Base-by-base conservation (phyloP, 2,888 invertebrate genomes). In the Rhogogaster chlorosoma region DNA sequence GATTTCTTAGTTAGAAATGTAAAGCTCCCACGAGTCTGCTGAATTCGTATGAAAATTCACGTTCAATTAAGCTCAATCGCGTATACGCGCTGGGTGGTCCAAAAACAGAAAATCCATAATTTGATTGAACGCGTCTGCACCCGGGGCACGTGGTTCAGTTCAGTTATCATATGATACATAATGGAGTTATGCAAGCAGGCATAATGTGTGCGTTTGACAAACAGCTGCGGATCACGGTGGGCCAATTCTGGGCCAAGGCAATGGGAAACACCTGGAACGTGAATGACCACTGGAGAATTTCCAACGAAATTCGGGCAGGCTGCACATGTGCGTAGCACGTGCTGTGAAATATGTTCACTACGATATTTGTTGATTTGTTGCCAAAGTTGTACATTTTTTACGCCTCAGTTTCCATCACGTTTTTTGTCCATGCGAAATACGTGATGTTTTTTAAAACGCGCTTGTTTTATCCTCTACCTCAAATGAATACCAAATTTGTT, bases 121-220 rank as follows among this genome's bases (percentile, higher is more conserved):
- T 53, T 67, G 45, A 64, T 83, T 36, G 83, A 80, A 67, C 83
- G 53, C 45, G 26, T 45, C 36, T 45, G 15, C 10, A 42, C 45
- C 29, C 15, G 83, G 18, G 53, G 83, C 67, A 83, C 45, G 83
- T 45, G 83, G 42, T 67, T 67, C 45, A 18, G 29, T 70, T 83
- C 22, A 9, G 64, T 83, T 83, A 83, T 83, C 67, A 83, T 83
- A 29, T 26, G 53, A 83, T 42, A 36, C 67, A 83, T 42, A 83
- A 83, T 67, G 45, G 82, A 83, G 82, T 67, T 83, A 67, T 83
- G 67, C 83, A 83, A 70, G 83, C 83, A 49, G 38, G 83, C 32
- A 70, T 64, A 83, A 70, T 70, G 83, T 70, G 67, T 64, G 83
- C 32, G 67, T 70, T 83, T 42, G 83, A 83, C 67, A 83, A 83